Conservation (phyloP, 2,797 vertebrate species). For the Discoglossus pictus region DNA sequence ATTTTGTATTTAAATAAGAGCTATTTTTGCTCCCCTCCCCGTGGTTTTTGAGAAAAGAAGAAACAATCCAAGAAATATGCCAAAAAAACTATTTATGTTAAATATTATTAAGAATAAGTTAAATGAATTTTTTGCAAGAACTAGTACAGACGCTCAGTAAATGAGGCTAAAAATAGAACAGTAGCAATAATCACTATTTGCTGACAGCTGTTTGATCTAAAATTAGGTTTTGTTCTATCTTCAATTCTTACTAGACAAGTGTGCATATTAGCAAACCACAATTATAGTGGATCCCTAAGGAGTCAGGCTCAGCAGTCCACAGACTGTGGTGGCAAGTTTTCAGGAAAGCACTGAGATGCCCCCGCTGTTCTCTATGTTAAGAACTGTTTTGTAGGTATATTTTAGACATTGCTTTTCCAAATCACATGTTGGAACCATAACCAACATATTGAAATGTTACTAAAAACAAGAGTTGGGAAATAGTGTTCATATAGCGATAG, state of each 20-base stretch:
- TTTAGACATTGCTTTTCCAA: conserved; percentile 3
- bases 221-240: conserved; percentile 46
- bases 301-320: conserved; percentile 24
- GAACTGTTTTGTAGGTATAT: conserved; percentile 26
- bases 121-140: conserved; percentile 21
- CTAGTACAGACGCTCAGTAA: conserved; percentile 27
- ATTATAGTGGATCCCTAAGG: conserved; percentile 25
- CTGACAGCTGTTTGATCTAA: conserved; percentile 44
- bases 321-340: conserved; percentile 29
- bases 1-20: no score
- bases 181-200: conserved; percentile 33
- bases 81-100: not conserved
- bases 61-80: no score
- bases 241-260: conserved; percentile 42
- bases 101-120: conserved; percentile 15
- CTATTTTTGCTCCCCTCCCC: no score
- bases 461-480: conserved; percentile 1
- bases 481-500: no score
- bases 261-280: conserved; percentile 48
- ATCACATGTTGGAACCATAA: not conserved
- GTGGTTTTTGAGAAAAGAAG: no score
- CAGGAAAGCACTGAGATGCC: not conserved
- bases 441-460: conserved; percentile 1
- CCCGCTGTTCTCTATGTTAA: conserved; percentile 20
- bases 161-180: conserved; percentile 42